Evolutionary conservation across 1,140 invertebrate genomes (phyloP), one percentile per base, ranked within the genome.

Genomic region (Gonatopus flavifemur): DNA sequence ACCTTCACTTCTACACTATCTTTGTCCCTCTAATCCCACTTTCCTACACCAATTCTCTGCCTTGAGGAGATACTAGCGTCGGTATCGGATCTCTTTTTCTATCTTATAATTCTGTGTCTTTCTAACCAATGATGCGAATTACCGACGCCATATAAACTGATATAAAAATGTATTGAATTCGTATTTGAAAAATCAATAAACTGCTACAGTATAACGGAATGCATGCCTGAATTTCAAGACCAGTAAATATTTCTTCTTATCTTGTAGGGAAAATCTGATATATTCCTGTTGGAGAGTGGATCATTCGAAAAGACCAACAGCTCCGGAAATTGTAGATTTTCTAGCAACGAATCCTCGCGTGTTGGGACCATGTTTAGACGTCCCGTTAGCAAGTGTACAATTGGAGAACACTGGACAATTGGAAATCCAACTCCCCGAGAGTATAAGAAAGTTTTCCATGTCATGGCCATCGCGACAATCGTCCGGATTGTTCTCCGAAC

Each of bases 261-360:
- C 50, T 73, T 66, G 9, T 74, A 91, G 89, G 51, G 84, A 88
- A 70, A 82, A 75, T 24, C 73, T 95, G 30, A 83, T 94, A 41
- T 82, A 83, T 55, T 83, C 84, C 2, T 94, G 91, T 72, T 93
- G 91, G 90, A 81, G 82, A 21, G 78, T 79, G 38, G 85, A 89
- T 16, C 74, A 83, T n/a, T 80, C 81, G 21, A 81, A 85, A 49
- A 81, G 93, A 2, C 89, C 90, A 3, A 81, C 83, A 7, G 88
- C 91, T 0, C 80, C 82, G 0, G 87, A 90, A 69, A 86, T 94
- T 22, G 86, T 91, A 0, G 90, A 91, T 46, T 87, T 88, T 52
- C 77, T 96, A 19, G 86, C 86, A 0, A 86, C 85, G 52, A 86
- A 88, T 70, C 86, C 88, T 5, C 81, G 86, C n/a, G 80, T 94